Conservation (phyloP, 2,797 vertebrate genomes). For the Neostethus bicornis region DNA sequence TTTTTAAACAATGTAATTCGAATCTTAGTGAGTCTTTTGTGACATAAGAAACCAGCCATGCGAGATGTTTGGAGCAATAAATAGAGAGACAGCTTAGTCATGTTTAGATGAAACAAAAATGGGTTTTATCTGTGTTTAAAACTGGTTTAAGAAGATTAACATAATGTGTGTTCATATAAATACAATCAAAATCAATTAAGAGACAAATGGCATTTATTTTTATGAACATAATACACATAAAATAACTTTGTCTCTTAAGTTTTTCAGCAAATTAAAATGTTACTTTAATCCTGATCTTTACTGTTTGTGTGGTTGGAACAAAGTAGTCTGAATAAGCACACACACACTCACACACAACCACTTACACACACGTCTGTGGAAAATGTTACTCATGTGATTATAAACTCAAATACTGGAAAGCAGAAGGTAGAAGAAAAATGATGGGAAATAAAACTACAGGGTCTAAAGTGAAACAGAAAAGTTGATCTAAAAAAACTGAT, state of each 20-base stretch:
- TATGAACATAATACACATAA: no score
- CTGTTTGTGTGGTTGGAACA: constrained; percentile 26
- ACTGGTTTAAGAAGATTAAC: neutral
- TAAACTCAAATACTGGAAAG: constrained; percentile 29
- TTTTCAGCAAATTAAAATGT: no score
- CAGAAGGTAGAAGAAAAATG: neutral
- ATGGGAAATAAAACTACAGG: no score
- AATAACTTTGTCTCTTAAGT: no score
- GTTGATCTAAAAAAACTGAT: no score
- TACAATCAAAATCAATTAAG: no score
- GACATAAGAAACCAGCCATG: neutral
- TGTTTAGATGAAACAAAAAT: neutral
- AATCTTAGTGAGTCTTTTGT: neutral
- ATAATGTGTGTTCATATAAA: no score
- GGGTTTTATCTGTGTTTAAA: neutral
- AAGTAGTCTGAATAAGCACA: constrained; percentile 24
- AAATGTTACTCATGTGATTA: constrained; percentile 56
- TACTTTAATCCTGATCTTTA: no score
- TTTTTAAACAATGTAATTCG: no score
- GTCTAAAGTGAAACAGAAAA: no score
- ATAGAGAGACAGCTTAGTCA: neutral
- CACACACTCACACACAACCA: constrained; percentile 26
- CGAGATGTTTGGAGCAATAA: neutral
- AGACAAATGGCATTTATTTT: no score
- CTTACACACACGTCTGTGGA: constrained; percentile 42